Percentiles rank a stretch among this genome's conserved stretches.
Evolutionary conservation across 2,888 invertebrate species (phyloP).

Genomic region (Apocheima hispidaria): DNA sequence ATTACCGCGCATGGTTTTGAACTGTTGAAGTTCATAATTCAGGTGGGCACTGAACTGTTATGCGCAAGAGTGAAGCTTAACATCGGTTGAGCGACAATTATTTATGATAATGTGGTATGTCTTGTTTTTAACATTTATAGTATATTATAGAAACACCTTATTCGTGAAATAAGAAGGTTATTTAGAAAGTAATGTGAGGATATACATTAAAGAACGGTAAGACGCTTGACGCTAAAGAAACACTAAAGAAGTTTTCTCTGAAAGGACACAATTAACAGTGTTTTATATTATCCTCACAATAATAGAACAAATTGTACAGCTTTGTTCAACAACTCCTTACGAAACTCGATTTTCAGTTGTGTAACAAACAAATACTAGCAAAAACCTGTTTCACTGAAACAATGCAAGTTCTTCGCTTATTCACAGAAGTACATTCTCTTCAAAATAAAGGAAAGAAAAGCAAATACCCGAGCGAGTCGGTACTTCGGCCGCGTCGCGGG

Average conservation of each 20-base stretch:
- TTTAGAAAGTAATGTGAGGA: not conserved
- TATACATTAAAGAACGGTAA: no score
- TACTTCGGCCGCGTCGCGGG: slow-evolving; percentile 51
- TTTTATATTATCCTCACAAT: not conserved
- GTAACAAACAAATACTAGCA: slow-evolving; percentile 18
- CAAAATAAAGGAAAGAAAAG: slow-evolving; percentile 45
- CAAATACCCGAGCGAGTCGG: slow-evolving; percentile 39
- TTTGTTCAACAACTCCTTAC: slow-evolving; percentile 9
- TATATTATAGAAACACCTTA: not conserved
- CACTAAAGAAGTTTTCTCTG: no score
- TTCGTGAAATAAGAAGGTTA: not conserved
- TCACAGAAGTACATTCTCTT: slow-evolving; percentile 22
- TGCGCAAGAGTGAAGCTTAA: no score
- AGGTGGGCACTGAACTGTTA: no score
- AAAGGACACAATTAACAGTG: not conserved
- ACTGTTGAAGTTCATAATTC: no score
- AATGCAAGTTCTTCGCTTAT: slow-evolving; percentile 33
- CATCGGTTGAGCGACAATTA: no score
- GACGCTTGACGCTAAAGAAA: no score
- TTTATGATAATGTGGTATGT: no score
- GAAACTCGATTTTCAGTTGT: slow-evolving; percentile 19
- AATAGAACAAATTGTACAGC: slow-evolving; percentile 10
- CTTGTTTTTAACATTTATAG: no score
- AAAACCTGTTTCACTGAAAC: slow-evolving; percentile 15
- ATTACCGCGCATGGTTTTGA: no score